Evolutionary conservation across 2,888 invertebrate genomes (phyloP).

Genomic region (Reticulitermes lucifugus): DNA sequence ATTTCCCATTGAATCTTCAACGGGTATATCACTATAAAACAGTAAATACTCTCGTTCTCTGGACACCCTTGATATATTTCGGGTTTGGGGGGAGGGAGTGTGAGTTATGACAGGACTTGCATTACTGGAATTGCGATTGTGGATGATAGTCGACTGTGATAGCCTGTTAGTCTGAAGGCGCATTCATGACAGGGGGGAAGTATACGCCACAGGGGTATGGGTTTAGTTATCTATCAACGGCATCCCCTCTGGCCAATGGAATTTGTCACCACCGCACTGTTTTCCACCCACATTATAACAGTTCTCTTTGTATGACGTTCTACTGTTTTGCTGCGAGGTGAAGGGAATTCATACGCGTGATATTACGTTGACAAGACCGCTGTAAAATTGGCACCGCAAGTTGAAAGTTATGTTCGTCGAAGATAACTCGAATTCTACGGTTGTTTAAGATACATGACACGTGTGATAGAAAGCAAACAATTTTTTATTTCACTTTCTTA

Average conservation of each 20-base stretch:
- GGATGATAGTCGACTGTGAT: neutral
- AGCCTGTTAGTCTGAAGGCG: slow-evolving; percentile 2
- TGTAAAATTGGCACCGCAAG: too few relatives aligned
- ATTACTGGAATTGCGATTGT: slow-evolving; percentile 33
- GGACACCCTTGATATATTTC: slow-evolving; percentile 5
- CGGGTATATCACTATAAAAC: neutral
- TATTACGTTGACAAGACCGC: too few relatives aligned
- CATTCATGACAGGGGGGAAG: neutral
- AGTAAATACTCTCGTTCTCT: neutral
- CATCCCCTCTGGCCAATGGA: neutral
- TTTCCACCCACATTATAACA: neutral
- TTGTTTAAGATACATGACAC: too few relatives aligned
- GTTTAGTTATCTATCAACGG: slow-evolving; percentile 1
- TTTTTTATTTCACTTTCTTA: too few relatives aligned
- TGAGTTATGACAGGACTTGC: slow-evolving; percentile 32
- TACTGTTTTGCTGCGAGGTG: neutral
- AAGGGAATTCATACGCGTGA: too few relatives aligned
- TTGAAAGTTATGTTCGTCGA: too few relatives aligned
- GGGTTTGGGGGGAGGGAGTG: too few relatives aligned
- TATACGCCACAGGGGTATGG: neutral
- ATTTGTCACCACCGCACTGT: neutral
- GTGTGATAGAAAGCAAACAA: too few relatives aligned
- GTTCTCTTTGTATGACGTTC: neutral
- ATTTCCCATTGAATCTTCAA: too few relatives aligned
- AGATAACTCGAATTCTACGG: too few relatives aligned